Conservation (phyloP, 2,888 invertebrate genomes). For the Xanthorhoe spadicearia region DNA sequence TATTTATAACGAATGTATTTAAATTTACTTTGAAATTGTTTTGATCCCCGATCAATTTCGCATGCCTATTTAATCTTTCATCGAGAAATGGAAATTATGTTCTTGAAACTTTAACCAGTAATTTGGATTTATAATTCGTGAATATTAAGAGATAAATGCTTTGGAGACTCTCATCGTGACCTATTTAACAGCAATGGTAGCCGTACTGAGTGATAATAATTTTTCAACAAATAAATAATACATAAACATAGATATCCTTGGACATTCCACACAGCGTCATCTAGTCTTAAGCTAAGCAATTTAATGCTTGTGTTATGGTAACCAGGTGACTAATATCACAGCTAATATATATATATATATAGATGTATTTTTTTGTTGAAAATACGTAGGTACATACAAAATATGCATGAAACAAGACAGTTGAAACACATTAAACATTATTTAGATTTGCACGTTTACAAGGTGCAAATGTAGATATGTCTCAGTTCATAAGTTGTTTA, state of each 20-base stretch:
- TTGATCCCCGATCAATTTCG: conserved; percentile 1
- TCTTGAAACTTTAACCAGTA: conserved; percentile 2
- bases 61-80: not conserved
- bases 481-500: too few species aligned
- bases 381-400: too few species aligned
- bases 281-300: too few species aligned
- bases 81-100: conserved; percentile 7
- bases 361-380: too few species aligned
- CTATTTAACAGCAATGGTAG: not conserved
- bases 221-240: not conserved
- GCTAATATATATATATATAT: too few species aligned
- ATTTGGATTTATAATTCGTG: conserved; percentile 8
- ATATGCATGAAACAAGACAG: not conserved
- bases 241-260: too few species aligned
- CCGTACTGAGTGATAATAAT: not conserved
- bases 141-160: not conserved
- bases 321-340: too few species aligned
- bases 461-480: too few species aligned
- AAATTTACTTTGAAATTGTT: not conserved
- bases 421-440: too few species aligned
- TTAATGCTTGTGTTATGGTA: too few species aligned
- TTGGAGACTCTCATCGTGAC: not conserved
- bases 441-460: too few species aligned
- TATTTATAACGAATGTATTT: not conserved
- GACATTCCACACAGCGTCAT: too few species aligned